These are phyloP conservation scores for Rissa tridactyla DNA, from an alignment of 2,113 vertebrate genomes.

Conservation along the genomic window DNA sequence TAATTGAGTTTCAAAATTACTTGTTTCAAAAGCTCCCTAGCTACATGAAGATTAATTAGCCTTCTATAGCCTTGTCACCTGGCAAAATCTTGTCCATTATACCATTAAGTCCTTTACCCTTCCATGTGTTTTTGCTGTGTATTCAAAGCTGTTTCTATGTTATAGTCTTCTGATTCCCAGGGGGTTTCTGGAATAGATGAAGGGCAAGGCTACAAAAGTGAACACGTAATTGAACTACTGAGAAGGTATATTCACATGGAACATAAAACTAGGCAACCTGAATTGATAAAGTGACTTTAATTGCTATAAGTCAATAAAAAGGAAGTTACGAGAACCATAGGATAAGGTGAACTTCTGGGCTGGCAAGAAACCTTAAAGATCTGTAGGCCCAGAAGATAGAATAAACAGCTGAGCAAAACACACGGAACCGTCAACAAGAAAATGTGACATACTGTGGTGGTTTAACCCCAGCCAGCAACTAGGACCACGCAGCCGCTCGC, in stretches of 20 bases:
- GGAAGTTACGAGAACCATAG: background rate
- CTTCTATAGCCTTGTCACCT: background rate
- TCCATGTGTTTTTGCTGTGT: background rate
- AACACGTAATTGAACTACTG: background rate
- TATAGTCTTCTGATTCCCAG: background rate
- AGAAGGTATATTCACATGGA: background rate
- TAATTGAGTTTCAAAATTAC: background rate
- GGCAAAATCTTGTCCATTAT: background rate
- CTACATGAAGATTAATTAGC: background rate
- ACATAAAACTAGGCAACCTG: background rate
- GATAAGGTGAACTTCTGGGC: background rate
- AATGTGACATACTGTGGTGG: background rate
- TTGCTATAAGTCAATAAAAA: background rate
- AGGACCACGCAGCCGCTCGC: background rate
- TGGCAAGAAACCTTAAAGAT: background rate
- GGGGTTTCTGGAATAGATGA: background rate
- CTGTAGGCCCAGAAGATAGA: background rate
- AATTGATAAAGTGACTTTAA: background rate
- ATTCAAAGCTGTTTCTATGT: background rate
- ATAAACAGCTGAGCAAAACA: background rate
- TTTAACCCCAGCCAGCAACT: background rate
- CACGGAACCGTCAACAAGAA: background rate
- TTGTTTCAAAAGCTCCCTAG: background rate
- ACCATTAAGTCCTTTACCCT: background rate
- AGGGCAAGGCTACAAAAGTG: background rate